Percentiles rank a stretch among this genome's conserved stretches.
Conservation (phyloP, 2,113 vertebrate species). For the Petrocephalus zakoni region DNA sequence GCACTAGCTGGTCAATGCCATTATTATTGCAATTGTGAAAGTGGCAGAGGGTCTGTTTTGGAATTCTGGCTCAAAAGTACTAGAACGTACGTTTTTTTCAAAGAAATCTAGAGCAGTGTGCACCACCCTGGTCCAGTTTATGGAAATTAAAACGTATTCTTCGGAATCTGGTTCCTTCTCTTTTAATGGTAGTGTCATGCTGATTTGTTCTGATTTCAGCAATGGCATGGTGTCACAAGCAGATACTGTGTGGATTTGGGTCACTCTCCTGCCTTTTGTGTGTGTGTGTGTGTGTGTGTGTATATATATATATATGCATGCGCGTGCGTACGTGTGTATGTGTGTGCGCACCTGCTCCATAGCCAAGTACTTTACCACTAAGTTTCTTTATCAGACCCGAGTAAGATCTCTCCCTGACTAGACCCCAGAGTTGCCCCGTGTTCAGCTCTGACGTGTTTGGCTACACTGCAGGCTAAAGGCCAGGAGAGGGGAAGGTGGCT, state of each 20-base stretch:
- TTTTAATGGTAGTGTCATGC: neutral
- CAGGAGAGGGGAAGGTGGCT: neutral
- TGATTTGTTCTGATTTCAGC: neutral
- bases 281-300: neutral
- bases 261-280: neutral
- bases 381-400: neutral
- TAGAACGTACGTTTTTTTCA: neutral
- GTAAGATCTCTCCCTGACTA: neutral
- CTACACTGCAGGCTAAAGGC: neutral
- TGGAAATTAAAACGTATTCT: neutral
- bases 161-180: neutral
- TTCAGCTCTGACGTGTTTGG: neutral
- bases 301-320: too few relatives aligned
- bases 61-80: neutral
- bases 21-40: neutral
- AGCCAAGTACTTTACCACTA: neutral
- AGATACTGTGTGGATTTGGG: neutral
- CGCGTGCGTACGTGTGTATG: neutral
- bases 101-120: neutral
- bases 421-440: neutral
- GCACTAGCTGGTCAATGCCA: neutral
- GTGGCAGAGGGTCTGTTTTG: neutral
- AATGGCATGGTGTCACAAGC: neutral
- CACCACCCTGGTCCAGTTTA: neutral
- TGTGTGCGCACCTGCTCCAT: neutral